phyloP scores from a whole-genome alignment of 2,113 vertebrate genomes.

The Platanista minor region DNA sequence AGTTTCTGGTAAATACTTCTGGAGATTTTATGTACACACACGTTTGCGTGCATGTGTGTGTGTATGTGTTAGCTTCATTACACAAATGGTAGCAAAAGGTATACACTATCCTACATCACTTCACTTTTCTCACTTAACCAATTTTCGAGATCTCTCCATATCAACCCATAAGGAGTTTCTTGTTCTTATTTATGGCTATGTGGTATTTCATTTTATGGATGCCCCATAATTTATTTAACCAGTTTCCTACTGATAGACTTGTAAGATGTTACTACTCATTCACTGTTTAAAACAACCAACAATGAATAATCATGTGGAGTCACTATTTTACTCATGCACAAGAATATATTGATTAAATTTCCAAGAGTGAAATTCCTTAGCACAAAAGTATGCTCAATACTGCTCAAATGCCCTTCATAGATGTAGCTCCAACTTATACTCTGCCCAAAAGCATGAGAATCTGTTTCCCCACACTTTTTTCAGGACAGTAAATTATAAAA shows the following conservation, averaged over 20 bases:
- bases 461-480: neutral
- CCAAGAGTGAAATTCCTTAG: neutral
- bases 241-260: neutral
- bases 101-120: neutral
- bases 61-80: neutral
- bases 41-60: neutral
- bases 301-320: neutral
- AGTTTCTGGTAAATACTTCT: neutral
- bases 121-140: neutral
- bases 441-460: neutral
- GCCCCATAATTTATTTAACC: neutral
- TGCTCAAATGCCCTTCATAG: neutral
- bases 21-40: neutral
- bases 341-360: neutral
- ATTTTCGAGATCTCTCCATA: neutral
- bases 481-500: neutral
- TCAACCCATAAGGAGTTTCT: neutral
- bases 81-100: neutral
- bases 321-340: neutral
- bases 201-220: too few species aligned
- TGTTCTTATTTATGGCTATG: neutral
- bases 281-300: neutral
- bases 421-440: neutral
- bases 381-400: neutral
- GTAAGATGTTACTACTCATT: neutral